A percentile compares a stretch with the other conserved stretches of the same genome.
Conservation (phyloP, 1,140 invertebrate species). For the Lordiphosa collinella region DNA sequence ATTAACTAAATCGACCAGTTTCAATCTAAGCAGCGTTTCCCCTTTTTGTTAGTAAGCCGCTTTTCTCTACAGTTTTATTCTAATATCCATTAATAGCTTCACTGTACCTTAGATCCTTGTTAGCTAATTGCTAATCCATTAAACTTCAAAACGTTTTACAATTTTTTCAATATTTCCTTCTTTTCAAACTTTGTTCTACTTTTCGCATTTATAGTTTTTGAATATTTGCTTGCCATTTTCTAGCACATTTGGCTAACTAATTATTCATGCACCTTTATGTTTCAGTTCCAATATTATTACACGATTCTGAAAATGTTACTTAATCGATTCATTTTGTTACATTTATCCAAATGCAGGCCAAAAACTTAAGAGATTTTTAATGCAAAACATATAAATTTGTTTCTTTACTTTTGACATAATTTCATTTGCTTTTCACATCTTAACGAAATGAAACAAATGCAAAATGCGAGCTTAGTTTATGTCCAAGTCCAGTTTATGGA, state of each 20-base stretch:
- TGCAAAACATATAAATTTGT: slow-evolving; percentile 38
- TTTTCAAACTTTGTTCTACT: slow-evolving; percentile 23
- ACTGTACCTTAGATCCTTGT: slow-evolving; percentile 33
- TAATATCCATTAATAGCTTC: slow-evolving; percentile 24
- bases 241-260: slow-evolving; percentile 57
- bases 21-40: slow-evolving; percentile 20
- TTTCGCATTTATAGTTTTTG: slow-evolving; percentile 17
- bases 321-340: slow-evolving; percentile 40
- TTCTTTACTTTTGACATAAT: slow-evolving; percentile 66
- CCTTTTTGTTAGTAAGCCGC: slow-evolving; percentile 35
- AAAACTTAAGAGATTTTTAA: slow-evolving; percentile 29
- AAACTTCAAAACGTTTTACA: slow-evolving; percentile 25
- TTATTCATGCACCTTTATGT: slow-evolving; percentile 47
- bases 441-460: slow-evolving; percentile 48
- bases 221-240: slow-evolving; percentile 54
- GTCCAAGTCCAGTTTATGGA: slow-evolving; percentile 80
- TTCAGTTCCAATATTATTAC: slow-evolving; percentile 34
- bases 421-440: slow-evolving; percentile 71
- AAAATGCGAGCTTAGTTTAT: slow-evolving; percentile 77
- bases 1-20: neutral
- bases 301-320: slow-evolving; percentile 19
- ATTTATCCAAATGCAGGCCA: slow-evolving; percentile 52
- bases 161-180: slow-evolving; percentile 19
- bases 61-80: slow-evolving; percentile 37
- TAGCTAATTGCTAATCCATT: slow-evolving; percentile 12